These are phyloP conservation scores for Drosophila demipolita DNA, from an alignment of 2,888 invertebrate species.

Conservation along the genomic window DNA sequence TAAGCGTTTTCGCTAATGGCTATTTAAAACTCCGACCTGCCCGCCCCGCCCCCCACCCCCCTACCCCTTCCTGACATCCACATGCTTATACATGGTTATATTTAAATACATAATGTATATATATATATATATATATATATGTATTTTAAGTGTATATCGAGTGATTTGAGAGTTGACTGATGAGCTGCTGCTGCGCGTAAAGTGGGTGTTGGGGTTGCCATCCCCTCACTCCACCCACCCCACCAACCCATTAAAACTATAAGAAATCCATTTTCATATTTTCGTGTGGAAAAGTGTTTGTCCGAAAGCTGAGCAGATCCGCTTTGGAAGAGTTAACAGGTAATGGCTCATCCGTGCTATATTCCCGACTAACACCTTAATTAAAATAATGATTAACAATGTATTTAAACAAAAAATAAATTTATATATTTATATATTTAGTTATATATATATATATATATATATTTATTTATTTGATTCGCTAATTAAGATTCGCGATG, in stretches of 20 bases:
- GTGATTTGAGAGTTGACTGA: constrained; percentile 62
- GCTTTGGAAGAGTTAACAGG: neutral
- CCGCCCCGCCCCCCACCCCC: neutral
- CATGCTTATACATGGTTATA: constrained; percentile 48
- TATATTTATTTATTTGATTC: neutral
- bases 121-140: constrained; percentile 21
- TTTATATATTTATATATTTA: neutral
- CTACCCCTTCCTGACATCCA: constrained; percentile 1
- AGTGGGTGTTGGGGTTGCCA: constrained; percentile 2
- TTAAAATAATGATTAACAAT: neutral
- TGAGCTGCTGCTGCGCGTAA: constrained; percentile 35
- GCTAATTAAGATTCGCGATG: neutral
- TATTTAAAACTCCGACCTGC: constrained; percentile 81
- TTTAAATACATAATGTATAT: neutral
- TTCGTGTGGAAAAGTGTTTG: constrained; percentile 71
- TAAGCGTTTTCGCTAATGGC: constrained; percentile 85
- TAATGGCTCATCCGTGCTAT: constrained; percentile 10
- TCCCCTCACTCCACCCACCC: neutral
- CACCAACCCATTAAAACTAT: constrained; percentile 43
- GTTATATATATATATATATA: neutral
- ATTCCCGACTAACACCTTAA: neutral
- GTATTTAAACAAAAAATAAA: neutral
- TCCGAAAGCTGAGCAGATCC: neutral
- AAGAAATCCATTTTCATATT: constrained; percentile 81
- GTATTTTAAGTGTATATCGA: constrained; percentile 56